Percentiles rank a stretch among this genome's conserved stretches.
These are phyloP conservation scores for Brachypteracias leptosomus DNA, from an alignment of 2,113 vertebrate species.

Conservation along the genomic window DNA sequence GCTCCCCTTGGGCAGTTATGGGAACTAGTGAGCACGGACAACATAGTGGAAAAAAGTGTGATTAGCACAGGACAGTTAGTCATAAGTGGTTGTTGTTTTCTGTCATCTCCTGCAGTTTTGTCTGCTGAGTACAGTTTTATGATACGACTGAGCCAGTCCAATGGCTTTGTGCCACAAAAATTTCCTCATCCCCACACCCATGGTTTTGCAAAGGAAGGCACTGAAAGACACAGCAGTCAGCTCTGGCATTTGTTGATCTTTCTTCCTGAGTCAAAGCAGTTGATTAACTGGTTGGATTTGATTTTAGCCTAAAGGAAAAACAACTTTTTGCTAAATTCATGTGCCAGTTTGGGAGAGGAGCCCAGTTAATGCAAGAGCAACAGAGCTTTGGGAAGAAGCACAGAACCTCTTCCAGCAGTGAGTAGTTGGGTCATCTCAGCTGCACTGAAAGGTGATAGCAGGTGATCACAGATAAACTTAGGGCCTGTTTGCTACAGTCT, in stretches of 20 bases:
- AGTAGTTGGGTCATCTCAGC: background rate
- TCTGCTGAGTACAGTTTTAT: background rate
- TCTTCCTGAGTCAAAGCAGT: conserved; percentile 2
- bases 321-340: background rate
- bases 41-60: background rate
- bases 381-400: background rate
- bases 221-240: background rate
- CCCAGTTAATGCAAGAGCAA: background rate
- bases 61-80: background rate
- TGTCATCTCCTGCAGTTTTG: background rate
- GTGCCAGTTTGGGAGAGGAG: background rate
- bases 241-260: background rate
- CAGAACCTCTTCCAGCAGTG: background rate
- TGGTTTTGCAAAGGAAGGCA: background rate
- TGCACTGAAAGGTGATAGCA: background rate
- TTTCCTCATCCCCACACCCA: background rate
- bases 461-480: background rate
- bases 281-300: conserved; percentile 21
- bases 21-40: background rate
- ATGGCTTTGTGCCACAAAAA: background rate
- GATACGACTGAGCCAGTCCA: background rate
- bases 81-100: background rate
- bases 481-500: background rate
- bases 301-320: background rate
- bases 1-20: background rate